These are phyloP conservation scores for Agrypnia vestita DNA, from an alignment of 1,140 invertebrate genomes.

Conservation along the genomic window DNA sequence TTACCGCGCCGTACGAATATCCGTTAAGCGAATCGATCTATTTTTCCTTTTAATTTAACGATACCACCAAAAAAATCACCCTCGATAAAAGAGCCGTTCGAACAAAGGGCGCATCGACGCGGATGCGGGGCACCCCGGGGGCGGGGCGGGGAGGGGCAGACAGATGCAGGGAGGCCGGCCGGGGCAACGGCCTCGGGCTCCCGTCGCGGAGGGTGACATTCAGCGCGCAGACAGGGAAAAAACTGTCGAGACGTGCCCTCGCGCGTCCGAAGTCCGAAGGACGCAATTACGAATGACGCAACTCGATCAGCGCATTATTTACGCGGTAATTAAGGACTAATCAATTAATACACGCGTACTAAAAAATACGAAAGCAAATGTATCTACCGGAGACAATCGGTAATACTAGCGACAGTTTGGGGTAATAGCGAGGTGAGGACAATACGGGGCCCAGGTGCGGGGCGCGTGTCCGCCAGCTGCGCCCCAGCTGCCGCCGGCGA, in stretches of 20 bases:
- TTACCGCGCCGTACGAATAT: not conserved
- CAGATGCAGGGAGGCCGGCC: slow-evolving; percentile 25
- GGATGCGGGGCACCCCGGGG: slow-evolving; percentile 24
- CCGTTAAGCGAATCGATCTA: slow-evolving; percentile 7
- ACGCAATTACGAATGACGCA: too few species aligned
- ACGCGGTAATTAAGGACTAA: too few species aligned
- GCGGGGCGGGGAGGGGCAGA: slow-evolving; percentile 1
- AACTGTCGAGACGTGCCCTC: not conserved
- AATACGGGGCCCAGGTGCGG: slow-evolving; percentile 40
- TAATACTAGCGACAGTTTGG: too few species aligned
- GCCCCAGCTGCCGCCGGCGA: slow-evolving; percentile 27
- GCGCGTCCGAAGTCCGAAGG: not conserved
- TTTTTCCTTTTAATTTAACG: slow-evolving; percentile 11
- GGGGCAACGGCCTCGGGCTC: slow-evolving; percentile 31
- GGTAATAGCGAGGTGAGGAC: too few species aligned
- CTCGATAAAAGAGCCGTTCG: slow-evolving; percentile 19
- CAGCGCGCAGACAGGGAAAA: not conserved
- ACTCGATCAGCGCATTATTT: too few species aligned
- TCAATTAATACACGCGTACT: too few species aligned
- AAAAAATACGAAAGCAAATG: too few species aligned
- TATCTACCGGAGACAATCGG: too few species aligned
- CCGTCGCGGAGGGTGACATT: slow-evolving; percentile 18
- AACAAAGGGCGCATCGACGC: slow-evolving; percentile 37
- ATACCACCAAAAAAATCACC: slow-evolving; percentile 29
- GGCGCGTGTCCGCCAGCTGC: slow-evolving; percentile 40